Evolutionary conservation across 2,888 invertebrate species (phyloP), one percentile per base, ranked within the genome.

Genomic region (Anoplius nigerrimus): DNA sequence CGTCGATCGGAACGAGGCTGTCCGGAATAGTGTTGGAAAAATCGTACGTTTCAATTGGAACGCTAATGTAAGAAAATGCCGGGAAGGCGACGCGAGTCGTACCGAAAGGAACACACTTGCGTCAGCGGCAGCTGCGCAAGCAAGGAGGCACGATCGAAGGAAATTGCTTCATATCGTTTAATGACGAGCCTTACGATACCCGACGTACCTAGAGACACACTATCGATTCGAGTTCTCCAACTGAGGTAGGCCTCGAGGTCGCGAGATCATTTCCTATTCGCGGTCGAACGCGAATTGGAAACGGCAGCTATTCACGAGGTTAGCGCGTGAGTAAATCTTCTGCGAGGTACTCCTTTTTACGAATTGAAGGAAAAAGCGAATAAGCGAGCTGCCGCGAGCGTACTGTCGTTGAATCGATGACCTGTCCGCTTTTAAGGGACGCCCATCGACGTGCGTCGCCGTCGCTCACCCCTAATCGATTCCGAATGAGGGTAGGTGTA

Each of bases 41-140:
- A 6, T 11, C 13, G 16, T 11, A 52, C 43, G 20, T 43, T 43
- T 43, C 11, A 62, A 52, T 52, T 52, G 21, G 24, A 68, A 24
- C 13, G 15, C 34, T 6, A n/a, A 51, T 15, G 22, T 8, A 54
- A n/a, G n/a, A n/a, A n/a, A 34, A 18, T 43, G 48, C 27, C 15
- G 48, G 52, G 54, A 59, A 66, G n/a, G 45, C 27, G 55, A 16
- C 18, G 66, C 4, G 45, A 43, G 24, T 60, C 16, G 13, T 46
- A 63, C 60, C n/a, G n/a, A n/a, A n/a, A n/a, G n/a, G 67, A 63
- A 70, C 67, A 70, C 67, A 62, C 13, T 63, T 66, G 56, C 66
- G 60, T 61, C 56, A 67, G 43, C 42, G 18, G 52, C 70, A 67
- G 59, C 70, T 70, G 70, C 56, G 67, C 63, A 67, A 70, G 51